These are phyloP conservation scores for Synodontis membranacea DNA, from an alignment of 2,113 vertebrate species.

Conservation along the genomic window DNA sequence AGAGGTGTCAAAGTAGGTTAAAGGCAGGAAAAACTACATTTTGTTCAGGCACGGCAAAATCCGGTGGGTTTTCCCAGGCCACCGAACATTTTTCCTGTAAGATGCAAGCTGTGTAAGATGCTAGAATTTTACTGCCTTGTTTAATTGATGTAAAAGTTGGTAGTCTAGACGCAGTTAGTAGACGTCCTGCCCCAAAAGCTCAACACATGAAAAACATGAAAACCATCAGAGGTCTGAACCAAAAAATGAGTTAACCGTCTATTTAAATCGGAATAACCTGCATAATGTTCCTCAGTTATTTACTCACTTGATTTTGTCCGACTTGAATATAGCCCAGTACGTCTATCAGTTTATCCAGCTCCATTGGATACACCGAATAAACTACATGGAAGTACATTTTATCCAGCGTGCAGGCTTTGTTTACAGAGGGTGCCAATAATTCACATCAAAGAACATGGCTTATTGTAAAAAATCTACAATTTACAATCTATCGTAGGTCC, in stretches of 20 bases:
- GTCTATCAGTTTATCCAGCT: neutral
- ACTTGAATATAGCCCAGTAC: neutral
- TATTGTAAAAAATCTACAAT: no score
- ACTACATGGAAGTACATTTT: neutral
- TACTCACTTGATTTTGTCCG: neutral
- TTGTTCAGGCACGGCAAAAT: neutral
- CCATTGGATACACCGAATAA: neutral
- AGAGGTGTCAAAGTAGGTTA: neutral
- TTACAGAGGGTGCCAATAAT: conserved; percentile 14
- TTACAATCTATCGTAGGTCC: neutral
- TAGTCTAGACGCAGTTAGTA: neutral
- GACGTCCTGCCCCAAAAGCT: neutral
- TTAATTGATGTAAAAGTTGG: neutral
- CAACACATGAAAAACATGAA: neutral
- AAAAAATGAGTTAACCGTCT: neutral
- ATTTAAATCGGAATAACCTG: neutral
- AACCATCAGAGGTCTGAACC: neutral
- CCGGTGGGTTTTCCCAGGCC: neutral
- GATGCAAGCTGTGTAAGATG: neutral
- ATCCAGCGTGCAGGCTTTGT: neutral
- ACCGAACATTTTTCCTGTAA: neutral
- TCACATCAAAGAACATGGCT: neutral
- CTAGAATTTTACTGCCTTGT: neutral
- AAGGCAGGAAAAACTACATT: neutral
- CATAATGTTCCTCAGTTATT: neutral